Percentiles rank a stretch among this genome's conserved stretches.
phyloP scores from a whole-genome alignment of 2,888 invertebrate species.

The Mamestra brassicae region DNA sequence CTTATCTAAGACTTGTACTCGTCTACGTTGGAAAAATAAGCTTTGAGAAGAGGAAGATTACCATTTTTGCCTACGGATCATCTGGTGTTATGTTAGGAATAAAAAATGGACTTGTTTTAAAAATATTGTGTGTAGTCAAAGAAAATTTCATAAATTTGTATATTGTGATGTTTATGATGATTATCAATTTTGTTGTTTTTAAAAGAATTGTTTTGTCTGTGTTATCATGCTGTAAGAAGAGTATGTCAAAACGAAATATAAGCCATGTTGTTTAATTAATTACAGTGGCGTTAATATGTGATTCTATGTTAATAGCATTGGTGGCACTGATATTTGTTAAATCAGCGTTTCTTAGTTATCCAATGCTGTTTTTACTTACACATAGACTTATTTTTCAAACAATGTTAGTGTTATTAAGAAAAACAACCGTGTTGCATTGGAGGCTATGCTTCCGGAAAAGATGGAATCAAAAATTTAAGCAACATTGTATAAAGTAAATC shows the following conservation, averaged over 20 bases:
- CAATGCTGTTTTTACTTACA: not conserved
- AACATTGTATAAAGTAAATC: not conserved
- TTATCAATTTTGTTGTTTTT: conserved; percentile 44
- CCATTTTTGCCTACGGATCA: conserved; percentile 29
- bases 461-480: not conserved
- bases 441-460: not conserved
- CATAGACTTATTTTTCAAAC: not conserved
- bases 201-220: conserved; percentile 39
- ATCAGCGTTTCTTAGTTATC: not conserved
- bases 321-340: not conserved
- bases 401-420: not conserved
- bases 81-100: conserved; percentile 17
- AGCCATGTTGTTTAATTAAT: conserved; percentile 41
- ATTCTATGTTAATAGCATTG: conserved; percentile 41
- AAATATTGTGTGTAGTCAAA: not conserved
- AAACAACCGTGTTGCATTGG: not conserved
- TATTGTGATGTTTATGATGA: not conserved
- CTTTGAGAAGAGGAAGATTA: conserved; percentile 49
- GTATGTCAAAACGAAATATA: conserved; percentile 42
- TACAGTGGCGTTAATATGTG: conserved; percentile 47
- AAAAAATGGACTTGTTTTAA: not conserved
- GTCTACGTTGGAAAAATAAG: conserved; percentile 47
- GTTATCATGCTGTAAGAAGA: conserved; percentile 45
- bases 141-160: no score
- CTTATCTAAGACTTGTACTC: conserved; percentile 40